These are phyloP conservation scores for Enteromius fasciolatus DNA, from an alignment of 2,797 vertebrate genomes.

Conservation along the genomic window DNA sequence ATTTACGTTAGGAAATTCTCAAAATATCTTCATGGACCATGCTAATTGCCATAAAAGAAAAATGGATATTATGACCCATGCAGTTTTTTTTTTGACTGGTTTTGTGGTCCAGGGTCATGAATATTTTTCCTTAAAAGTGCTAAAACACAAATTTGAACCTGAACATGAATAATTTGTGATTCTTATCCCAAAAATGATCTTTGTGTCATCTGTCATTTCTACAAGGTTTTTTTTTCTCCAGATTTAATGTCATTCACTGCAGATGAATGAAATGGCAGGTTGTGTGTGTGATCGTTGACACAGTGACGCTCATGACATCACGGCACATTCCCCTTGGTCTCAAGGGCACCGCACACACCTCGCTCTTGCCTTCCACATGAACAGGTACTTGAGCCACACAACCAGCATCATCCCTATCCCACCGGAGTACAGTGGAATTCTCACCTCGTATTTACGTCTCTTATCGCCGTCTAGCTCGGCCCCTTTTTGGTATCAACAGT, in stretches of 20 bases:
- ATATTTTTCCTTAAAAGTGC: neutral
- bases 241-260: conserved; percentile 21
- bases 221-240: neutral
- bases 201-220: neutral
- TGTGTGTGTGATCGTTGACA: conserved; percentile 30
- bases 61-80: neutral
- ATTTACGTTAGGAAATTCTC: too few species aligned
- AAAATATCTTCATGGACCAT: neutral
- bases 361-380: conserved; percentile 26
- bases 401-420: conserved; percentile 28
- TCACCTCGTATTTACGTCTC: neutral
- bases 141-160: neutral
- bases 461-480: neutral
- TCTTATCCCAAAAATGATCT: neutral
- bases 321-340: conserved; percentile 3
- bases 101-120: neutral
- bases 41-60: neutral
- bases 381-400: neutral
- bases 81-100: neutral
- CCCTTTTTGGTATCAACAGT: conserved; percentile 29
- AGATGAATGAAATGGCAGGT: conserved; percentile 19
- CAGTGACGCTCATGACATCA: conserved; percentile 22
- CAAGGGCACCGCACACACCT: conserved; percentile 20
- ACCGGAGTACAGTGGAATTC: conserved; percentile 23
- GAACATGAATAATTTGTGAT: neutral